These are phyloP conservation scores for Saccostrea cuccullata DNA, from an alignment of 1,140 invertebrate species.

Conservation along the genomic window DNA sequence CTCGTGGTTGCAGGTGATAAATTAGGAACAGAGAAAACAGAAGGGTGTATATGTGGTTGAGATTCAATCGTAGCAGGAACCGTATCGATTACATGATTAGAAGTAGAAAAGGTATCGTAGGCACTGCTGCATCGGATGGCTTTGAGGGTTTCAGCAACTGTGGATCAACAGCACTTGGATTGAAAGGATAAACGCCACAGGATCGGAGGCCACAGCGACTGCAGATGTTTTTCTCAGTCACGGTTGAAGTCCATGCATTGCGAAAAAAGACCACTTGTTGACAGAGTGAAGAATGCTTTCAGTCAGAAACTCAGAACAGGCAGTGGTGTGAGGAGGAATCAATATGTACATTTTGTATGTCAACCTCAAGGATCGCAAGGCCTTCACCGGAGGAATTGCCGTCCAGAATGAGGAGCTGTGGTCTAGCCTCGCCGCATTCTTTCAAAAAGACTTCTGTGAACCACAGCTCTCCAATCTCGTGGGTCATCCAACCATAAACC, in stretches of 20 bases:
- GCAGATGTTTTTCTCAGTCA: not conserved
- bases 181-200: slow-evolving; percentile 32
- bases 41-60: not conserved
- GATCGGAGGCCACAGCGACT: not conserved
- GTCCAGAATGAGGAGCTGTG: slow-evolving; percentile 36
- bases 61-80: not conserved
- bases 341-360: slow-evolving; percentile 20
- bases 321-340: slow-evolving; percentile 40
- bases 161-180: slow-evolving; percentile 51
- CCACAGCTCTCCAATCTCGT: slow-evolving; percentile 48
- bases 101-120: slow-evolving; percentile 42
- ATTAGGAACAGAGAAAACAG: not conserved
- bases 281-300: not conserved
- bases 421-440: slow-evolving; percentile 30
- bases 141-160: not conserved
- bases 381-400: slow-evolving; percentile 19
- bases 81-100: not conserved
- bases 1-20: not conserved
- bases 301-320: not conserved
- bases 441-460: slow-evolving; percentile 59
- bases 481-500: slow-evolving; percentile 56
- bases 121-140: slow-evolving; percentile 43
- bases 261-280: not conserved
- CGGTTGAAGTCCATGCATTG: not conserved
- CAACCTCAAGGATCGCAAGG: not conserved